These are phyloP conservation scores for Drosophila obscura DNA, from an alignment of 1,140 invertebrate species.

Conservation along the genomic window DNA sequence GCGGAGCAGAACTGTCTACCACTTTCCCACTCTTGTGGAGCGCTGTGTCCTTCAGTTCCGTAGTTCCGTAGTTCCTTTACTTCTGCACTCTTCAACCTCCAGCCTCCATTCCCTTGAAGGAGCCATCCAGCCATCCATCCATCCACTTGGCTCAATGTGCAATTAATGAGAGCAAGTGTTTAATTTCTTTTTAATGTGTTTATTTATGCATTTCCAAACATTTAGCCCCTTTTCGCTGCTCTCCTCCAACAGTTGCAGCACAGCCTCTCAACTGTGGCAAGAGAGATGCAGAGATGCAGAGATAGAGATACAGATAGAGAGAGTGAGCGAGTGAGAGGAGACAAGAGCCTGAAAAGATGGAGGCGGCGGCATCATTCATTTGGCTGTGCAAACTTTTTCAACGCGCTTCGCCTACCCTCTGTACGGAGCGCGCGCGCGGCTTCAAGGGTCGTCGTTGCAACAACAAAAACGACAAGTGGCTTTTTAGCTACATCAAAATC, in stretches of 20 bases:
- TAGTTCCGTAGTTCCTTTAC: not conserved
- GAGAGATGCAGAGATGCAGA: not conserved
- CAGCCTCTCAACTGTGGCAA: slow-evolving; percentile 3
- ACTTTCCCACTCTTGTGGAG: not conserved
- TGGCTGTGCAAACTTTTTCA: slow-evolving; percentile 78
- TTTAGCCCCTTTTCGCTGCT: slow-evolving; percentile 39
- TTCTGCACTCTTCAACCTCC: slow-evolving; percentile 8
- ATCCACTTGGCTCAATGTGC: slow-evolving; percentile 56
- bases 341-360: no score
- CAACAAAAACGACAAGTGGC: slow-evolving; percentile 69
- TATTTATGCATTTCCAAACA: slow-evolving; percentile 76
- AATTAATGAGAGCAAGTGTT: slow-evolving; percentile 70
- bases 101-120: not conserved
- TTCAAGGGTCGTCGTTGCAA: slow-evolving; percentile 53
- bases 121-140: not conserved
- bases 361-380: slow-evolving; percentile 53
- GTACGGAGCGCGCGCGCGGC: not conserved
- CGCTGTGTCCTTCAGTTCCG: slow-evolving; percentile 2
- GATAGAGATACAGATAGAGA: not conserved
- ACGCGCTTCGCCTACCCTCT: slow-evolving; percentile 49
- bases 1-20: not conserved
- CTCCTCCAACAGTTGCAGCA: not conserved
- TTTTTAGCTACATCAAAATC: slow-evolving; percentile 80
- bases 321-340: slow-evolving; percentile 4
- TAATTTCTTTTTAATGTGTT: slow-evolving; percentile 79